A percentile compares a stretch with the other conserved stretches of the same genome.
phyloP scores from a whole-genome alignment of 2,797 vertebrate species.

The Lycodopsis pacificus region DNA sequence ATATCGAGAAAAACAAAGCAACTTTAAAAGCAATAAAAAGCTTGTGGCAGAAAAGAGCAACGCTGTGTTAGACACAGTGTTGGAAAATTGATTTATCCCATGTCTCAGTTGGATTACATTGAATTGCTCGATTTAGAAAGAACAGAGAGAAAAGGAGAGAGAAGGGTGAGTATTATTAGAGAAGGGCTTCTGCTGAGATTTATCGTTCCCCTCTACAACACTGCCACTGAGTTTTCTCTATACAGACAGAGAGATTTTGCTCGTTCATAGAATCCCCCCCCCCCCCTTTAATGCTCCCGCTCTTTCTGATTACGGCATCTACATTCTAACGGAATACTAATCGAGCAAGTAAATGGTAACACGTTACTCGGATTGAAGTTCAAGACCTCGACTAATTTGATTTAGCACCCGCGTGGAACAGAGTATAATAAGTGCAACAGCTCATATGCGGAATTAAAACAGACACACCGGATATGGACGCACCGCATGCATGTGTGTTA shows the following conservation, averaged over 20 bases:
- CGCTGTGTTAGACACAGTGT: slow-evolving; percentile 48
- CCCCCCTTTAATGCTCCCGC: slow-evolving; percentile 39
- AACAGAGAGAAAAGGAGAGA: slow-evolving; percentile 34
- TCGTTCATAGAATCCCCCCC: slow-evolving; percentile 21
- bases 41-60: slow-evolving; percentile 45
- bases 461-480: slow-evolving; percentile 22
- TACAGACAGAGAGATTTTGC: slow-evolving; percentile 23
- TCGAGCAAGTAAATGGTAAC: slow-evolving; percentile 78
- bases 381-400: slow-evolving; percentile 77
- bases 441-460: slow-evolving; percentile 56
- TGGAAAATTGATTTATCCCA: slow-evolving; percentile 64
- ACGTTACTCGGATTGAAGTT: slow-evolving; percentile 67
- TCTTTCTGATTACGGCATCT: slow-evolving; percentile 58
- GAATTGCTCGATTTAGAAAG: slow-evolving; percentile 66
- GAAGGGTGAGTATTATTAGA: slow-evolving; percentile 36
- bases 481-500: slow-evolving; percentile 13
- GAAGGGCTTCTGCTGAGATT: slow-evolving; percentile 45
- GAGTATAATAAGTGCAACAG: slow-evolving; percentile 66
- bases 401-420: slow-evolving; percentile 76
- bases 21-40: slow-evolving; percentile 54
- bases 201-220: slow-evolving; percentile 31
- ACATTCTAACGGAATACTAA: slow-evolving; percentile 72
- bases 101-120: slow-evolving; percentile 65
- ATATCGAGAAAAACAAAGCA: slow-evolving; percentile 1
- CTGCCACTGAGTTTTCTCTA: slow-evolving; percentile 40